These are phyloP conservation scores for Pseudomyrmex concolor DNA, from an alignment of 1,140 invertebrate species.

Conservation along the genomic window DNA sequence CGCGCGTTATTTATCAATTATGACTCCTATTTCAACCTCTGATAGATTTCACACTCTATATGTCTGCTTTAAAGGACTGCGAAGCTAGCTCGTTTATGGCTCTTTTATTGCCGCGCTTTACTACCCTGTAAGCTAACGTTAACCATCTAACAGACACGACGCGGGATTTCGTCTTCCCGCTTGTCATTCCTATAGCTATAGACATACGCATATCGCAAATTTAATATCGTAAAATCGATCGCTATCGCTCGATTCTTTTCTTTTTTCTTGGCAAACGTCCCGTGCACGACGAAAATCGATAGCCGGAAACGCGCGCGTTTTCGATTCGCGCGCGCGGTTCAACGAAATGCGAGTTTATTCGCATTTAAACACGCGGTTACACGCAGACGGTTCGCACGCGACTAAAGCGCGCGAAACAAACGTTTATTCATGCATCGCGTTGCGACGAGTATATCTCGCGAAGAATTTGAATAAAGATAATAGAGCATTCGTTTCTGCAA, in stretches of 20 bases:
- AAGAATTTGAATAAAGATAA: constrained; percentile 17
- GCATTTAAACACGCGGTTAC: constrained; percentile 7
- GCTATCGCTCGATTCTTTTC: neutral
- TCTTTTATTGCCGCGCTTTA: constrained; percentile 49
- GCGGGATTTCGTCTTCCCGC: constrained; percentile 15
- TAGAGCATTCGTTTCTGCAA: neutral
- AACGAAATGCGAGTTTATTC: constrained; percentile 30
- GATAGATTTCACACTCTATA: too few species aligned
- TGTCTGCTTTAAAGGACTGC: neutral
- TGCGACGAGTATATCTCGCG: neutral
- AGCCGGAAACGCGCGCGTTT: neutral
- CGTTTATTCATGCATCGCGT: too few species aligned
- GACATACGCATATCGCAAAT: neutral
- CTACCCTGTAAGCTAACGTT: constrained; percentile 32
- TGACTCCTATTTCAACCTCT: too few species aligned
- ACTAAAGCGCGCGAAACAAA: neutral
- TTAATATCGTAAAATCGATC: constrained; percentile 28
- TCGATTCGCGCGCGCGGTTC: neutral
- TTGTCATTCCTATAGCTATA: neutral
- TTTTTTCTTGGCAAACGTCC: neutral
- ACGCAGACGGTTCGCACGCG: neutral
- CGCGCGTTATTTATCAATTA: too few species aligned
- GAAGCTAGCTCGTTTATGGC: neutral
- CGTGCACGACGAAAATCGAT: too few species aligned
- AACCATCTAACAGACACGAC: constrained; percentile 19